Conservation (phyloP, 2,888 invertebrate genomes). For the Aphodius granarius region DNA sequence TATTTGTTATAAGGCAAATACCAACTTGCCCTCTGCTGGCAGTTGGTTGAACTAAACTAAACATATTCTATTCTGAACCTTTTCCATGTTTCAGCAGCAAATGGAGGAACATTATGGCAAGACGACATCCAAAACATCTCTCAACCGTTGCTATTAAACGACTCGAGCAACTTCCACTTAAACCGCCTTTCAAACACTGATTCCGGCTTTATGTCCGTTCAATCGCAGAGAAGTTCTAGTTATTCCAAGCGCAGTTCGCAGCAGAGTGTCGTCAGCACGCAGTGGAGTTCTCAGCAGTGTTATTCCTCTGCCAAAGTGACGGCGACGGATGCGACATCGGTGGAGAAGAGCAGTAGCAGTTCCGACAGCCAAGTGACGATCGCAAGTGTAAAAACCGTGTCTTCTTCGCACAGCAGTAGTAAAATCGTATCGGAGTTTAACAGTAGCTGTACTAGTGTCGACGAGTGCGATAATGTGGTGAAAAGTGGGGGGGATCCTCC, state of each 20-base stretch:
- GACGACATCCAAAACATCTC: conserved; percentile 21
- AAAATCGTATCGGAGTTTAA: conserved; percentile 20
- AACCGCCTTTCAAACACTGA: conserved; percentile 54
- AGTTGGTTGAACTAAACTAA: too few relatives aligned
- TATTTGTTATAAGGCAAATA: too few relatives aligned
- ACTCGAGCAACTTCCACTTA: conserved; percentile 40
- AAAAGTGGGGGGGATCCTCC: conserved; percentile 50
- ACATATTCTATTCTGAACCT: too few relatives aligned
- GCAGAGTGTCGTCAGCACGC: conserved; percentile 58
- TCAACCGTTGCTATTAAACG: conserved; percentile 33
- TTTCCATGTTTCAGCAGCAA: conserved; percentile 17
- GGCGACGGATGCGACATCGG: conserved; percentile 20
- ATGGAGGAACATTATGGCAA: conserved; percentile 25
- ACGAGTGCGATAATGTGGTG: conserved; percentile 34
- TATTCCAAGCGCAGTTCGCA: conserved; percentile 65
- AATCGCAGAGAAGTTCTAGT: conserved; percentile 63
- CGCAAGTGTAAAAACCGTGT: conserved; percentile 17
- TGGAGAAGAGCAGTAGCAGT: background rate
- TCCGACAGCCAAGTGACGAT: conserved; percentile 17
- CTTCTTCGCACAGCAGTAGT: conserved; percentile 14
- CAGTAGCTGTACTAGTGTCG: conserved; percentile 21
- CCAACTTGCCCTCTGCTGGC: too few relatives aligned
- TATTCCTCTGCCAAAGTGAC: conserved; percentile 29
- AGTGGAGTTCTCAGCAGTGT: conserved; percentile 45
- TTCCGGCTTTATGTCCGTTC: conserved; percentile 66